Evolutionary conservation across 2,888 invertebrate species (phyloP).

Genomic region (Aquatica leii): DNA sequence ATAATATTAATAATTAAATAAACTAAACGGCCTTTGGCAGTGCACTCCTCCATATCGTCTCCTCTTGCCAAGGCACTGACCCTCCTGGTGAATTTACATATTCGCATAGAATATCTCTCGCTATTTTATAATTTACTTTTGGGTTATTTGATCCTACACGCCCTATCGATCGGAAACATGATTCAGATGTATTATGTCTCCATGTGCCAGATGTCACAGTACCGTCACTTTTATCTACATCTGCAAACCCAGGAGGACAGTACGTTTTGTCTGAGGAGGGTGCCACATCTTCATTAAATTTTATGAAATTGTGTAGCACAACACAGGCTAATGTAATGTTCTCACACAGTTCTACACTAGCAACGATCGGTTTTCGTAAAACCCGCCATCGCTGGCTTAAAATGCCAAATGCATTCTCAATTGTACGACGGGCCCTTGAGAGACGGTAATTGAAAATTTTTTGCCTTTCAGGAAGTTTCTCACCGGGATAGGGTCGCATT

Average conservation of each 20-base stretch:
- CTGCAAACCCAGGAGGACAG: constrained; percentile 1
- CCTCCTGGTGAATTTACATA: constrained; percentile 5
- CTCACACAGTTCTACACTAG: background rate
- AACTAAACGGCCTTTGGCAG: background rate
- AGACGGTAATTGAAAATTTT: constrained; percentile 15
- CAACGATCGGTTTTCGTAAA: background rate
- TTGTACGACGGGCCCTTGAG: constrained; percentile 1
- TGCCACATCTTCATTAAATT: constrained; percentile 1
- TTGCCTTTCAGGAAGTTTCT: background rate
- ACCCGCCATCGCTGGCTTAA: constrained; percentile 4
- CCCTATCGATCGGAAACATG: constrained; percentile 4
- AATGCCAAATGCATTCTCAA: constrained; percentile 17
- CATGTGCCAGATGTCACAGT: constrained; percentile 1
- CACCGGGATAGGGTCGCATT: constrained; percentile 15
- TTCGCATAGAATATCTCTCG: background rate
- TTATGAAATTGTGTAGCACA: constrained; percentile 2
- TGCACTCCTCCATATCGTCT: background rate
- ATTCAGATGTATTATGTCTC: constrained; percentile 1
- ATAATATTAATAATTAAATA: background rate
- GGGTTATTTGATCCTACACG: constrained; percentile 4
- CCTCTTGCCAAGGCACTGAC: constrained; percentile 6
- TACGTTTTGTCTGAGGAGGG: background rate
- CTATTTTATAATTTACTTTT: background rate
- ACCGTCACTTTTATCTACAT: constrained; percentile 6
- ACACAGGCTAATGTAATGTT: background rate